Base-by-base conservation (phyloP, 2,797 vertebrate genomes). In the Spondyliosoma cantharus region DNA sequence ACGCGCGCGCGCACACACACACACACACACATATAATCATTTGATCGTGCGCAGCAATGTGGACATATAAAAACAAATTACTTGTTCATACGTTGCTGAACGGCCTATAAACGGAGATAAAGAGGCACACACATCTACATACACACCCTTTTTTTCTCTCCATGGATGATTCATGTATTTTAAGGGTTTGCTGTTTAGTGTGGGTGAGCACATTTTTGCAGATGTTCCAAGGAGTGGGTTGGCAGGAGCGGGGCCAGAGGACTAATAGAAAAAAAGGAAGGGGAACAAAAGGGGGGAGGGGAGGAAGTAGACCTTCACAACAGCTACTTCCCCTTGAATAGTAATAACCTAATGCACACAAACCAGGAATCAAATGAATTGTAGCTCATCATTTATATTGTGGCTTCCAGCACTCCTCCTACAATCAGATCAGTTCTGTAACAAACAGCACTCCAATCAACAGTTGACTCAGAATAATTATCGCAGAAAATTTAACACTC, bases 151-250 rank as follows among this genome's bases (percentile, higher is more conserved):
- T 37, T 37, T 37, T 8, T 68, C 82, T 67, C 56, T 73, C 63
- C 75, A 58, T 53, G 78, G 79, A 83, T 89, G 87, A 92, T 86
- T 91, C 84, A 90, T 90, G 61, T 83, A 84, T 93, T 91, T 86
- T 80, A 70, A 85, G 77, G 74, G 59, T 70, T 87, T 1, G 19
- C 27, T 86, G 62, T 77, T 86, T 66, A 53, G 86, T 84, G 89
- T 91, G 88, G 88, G 86, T 69, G 86, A 81, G 78, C 59, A 77
- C 66, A 52, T 81, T 85, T 76, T 60, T 89, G 84, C 91, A 89
- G 86, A 90, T 91, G 91, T 92, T 87, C 80, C 69, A 85, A 67
- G 48, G 74, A 86, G 84, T 86, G 87, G 84, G 89, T 53, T 86
- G 79, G 72, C 20, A 62, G 64, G 71, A 87, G 77, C 61, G 78